Conservation (phyloP, 2,113 vertebrate genomes). For the Brevimyrus niger region DNA sequence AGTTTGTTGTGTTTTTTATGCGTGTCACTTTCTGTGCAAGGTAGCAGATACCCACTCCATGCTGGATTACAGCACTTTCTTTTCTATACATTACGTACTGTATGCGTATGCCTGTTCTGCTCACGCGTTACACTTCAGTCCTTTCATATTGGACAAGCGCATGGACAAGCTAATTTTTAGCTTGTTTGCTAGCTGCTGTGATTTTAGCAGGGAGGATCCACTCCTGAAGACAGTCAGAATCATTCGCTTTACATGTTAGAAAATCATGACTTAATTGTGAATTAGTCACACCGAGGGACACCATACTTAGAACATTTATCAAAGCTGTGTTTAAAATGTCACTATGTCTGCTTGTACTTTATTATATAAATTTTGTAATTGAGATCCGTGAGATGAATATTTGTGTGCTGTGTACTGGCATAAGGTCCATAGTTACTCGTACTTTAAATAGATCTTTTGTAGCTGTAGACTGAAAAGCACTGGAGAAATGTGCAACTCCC, state of each 20-base stretch:
- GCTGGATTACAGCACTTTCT: neutral
- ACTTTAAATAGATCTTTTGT: neutral
- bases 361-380: neutral
- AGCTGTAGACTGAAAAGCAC: neutral
- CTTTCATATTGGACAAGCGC: neutral
- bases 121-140: neutral
- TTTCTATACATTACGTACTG: neutral
- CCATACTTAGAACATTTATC: neutral
- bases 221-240: neutral
- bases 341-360: neutral
- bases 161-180: neutral
- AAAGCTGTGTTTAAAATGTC: neutral
- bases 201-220: neutral
- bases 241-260: neutral
- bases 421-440: neutral
- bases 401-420: neutral
- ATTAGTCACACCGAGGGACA: neutral
- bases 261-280: neutral
- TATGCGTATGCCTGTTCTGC: neutral
- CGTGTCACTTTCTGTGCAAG: neutral
- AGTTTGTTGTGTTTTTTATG: neutral
- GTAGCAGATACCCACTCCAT: neutral
- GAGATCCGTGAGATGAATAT: neutral
- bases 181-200: neutral
- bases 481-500: neutral